These are phyloP conservation scores for Brachyhypopomus occidentalis DNA, from an alignment of 2,113 vertebrate genomes.

Conservation along the genomic window DNA sequence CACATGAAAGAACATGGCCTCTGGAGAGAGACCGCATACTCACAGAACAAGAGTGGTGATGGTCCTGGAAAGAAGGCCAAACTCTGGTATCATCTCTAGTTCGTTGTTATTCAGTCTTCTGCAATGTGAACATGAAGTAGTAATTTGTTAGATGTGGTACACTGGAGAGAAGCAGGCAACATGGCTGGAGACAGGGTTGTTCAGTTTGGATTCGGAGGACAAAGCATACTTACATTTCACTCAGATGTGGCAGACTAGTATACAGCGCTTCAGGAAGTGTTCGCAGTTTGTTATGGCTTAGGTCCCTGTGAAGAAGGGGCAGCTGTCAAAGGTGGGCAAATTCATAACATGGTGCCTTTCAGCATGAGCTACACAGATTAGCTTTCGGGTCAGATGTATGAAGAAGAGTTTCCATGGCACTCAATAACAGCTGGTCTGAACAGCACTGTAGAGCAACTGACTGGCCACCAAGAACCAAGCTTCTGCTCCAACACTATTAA, in stretches of 20 bases:
- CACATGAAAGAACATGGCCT: neutral
- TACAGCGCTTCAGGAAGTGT: slow-evolving; percentile 80
- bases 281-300: slow-evolving; percentile 93
- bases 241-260: slow-evolving; percentile 82
- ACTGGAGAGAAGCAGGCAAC: neutral
- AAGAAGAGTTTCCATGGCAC: slow-evolving; percentile 28
- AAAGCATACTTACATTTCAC: slow-evolving; percentile 85
- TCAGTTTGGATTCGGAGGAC: slow-evolving; percentile 19
- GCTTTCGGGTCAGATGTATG: slow-evolving; percentile 27
- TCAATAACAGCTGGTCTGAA: neutral
- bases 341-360: neutral
- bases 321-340: slow-evolving; percentile 53
- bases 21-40: slow-evolving; percentile 68
- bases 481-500: neutral
- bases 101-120: slow-evolving; percentile 94
- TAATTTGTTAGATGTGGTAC: slow-evolving; percentile 17
- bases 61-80: slow-evolving; percentile 81
- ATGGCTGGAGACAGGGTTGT: slow-evolving; percentile 21
- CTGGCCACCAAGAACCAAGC: slow-evolving; percentile 35
- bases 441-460: slow-evolving; percentile 25
- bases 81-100: slow-evolving; percentile 82
- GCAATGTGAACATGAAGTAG: slow-evolving; percentile 49
- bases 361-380: slow-evolving; percentile 16
- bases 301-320: slow-evolving; percentile 76
- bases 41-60: slow-evolving; percentile 88